Conservation (phyloP, 64 coral and sea anemone species). For the Trachythela sp. region DNA sequence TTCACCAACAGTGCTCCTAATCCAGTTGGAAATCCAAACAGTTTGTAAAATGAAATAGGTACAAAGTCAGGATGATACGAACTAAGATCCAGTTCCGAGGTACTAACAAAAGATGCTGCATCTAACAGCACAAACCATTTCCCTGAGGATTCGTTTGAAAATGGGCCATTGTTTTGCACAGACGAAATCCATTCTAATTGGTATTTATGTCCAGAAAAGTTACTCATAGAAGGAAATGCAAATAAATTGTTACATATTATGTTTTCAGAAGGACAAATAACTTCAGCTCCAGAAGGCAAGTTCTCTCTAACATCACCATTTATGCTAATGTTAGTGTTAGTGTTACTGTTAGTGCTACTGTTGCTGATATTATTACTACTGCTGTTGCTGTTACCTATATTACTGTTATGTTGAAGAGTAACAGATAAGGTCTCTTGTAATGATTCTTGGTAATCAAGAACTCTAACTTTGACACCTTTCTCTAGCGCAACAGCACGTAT, state of each 20-base stretch:
- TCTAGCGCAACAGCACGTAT: conserved; percentile 67
- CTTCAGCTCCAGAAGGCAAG: not conserved
- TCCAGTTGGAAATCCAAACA: conserved; percentile 97
- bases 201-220: conserved; percentile 89
- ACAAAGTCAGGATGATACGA: conserved; percentile 66
- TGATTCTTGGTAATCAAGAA: conserved; percentile 51
- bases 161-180: conserved; percentile 32
- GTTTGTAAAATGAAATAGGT: conserved; percentile 92
- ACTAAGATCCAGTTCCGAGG: conserved; percentile 68
- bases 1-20: conserved; percentile 74
- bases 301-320: not conserved
- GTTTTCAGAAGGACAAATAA: not conserved
- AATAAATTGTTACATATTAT: conserved; percentile 54
- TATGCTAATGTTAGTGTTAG: not conserved
- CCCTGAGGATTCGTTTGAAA: not conserved
- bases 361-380: not conserved
- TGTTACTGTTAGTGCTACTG: not conserved
- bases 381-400: no score
- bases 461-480: conserved; percentile 51
- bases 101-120: conserved; percentile 89
- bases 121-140: conserved; percentile 80
- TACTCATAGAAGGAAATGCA: conserved; percentile 89
- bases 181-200: conserved; percentile 60
- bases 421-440: not conserved
- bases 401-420: not conserved